A percentile compares a stretch with the other conserved stretches of the same genome.
Evolutionary conservation across 2,888 invertebrate species (phyloP).

Genomic region (Protonemura montana): DNA sequence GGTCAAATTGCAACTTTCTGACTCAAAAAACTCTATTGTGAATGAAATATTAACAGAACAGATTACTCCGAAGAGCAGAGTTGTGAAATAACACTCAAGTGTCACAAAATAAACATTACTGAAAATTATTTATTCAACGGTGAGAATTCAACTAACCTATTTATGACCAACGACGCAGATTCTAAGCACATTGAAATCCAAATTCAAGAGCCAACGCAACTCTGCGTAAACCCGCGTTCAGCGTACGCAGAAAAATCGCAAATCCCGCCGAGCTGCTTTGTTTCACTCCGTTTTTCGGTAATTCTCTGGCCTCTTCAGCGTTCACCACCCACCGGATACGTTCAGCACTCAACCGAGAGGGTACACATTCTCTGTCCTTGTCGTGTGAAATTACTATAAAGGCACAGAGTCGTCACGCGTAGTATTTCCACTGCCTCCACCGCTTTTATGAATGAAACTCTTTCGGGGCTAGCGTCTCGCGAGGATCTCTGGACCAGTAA

Average conservation of each 20-base stretch:
- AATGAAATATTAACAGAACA: neutral
- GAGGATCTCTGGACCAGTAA: constrained; percentile 32
- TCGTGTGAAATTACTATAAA: neutral
- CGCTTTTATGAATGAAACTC: constrained; percentile 21
- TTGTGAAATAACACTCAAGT: neutral
- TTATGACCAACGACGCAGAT: neutral
- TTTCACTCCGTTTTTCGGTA: neutral
- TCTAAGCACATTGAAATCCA: neutral
- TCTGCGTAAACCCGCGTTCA: neutral
- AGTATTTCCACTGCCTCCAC: neutral
- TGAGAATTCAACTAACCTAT: neutral
- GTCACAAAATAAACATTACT: neutral
- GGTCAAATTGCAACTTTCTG: neutral
- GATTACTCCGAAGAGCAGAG: neutral
- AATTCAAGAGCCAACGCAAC: neutral
- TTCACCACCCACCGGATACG: neutral
- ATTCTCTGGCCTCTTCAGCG: neutral
- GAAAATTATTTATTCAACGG: neutral
- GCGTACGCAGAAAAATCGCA: neutral
- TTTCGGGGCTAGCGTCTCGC: neutral
- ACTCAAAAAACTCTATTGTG: neutral
- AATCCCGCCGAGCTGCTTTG: neutral
- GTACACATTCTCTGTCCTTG: neutral
- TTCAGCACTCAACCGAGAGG: neutral
- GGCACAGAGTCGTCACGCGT: neutral